Evolutionary conservation across 2,888 invertebrate species (phyloP), one percentile per base, ranked within the genome.

Genomic region (Papilio protenor): DNA sequence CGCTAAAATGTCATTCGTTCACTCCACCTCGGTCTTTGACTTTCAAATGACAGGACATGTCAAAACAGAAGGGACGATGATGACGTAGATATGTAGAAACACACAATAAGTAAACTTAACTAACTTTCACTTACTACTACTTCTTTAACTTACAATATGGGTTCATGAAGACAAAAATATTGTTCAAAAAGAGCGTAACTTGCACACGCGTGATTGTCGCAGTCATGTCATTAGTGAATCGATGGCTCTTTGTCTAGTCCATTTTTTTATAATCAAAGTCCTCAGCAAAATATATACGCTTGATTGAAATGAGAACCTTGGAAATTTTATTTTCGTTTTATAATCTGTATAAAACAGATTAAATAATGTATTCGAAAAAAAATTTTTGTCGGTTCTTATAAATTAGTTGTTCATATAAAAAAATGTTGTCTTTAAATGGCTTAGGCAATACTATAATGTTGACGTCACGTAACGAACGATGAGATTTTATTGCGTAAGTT

Each of bases 1-100:
- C 87, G 88, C 83, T 87, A 85, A 91, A 91, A 93, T 89, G 89
- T 90, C 91, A 89, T 90, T 88, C 87, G 86, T 84, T 87, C 83
- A 85, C 23, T 21, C 23, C 23, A 59, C 23, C 57, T 18, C 8
- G n/a, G n/a, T 11, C 57, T 57, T 57, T 21, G 21, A n/a, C 57
- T 57, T 6, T 52, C 16, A 52, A 49, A n/a, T 52, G 52, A 52
- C 52, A 52, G 52, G 52, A 52, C 4, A 2, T 52, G 18, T 52
- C 16, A 52, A 52, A 16, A 16, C 8, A 40, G 40, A 40, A 33
- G 27, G 27, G 27, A 27, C 27, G 27, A 27, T 27, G 27, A 27
- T 27, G 27, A 27, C 27, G 27, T 27, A 27, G 27, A 27, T 27
- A 27, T 2, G 27, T 1, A 27, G 27, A 27, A 27, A 27, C 27